phyloP scores from a whole-genome alignment of 2,797 vertebrate species.

The Perodicticus potto region DNA sequence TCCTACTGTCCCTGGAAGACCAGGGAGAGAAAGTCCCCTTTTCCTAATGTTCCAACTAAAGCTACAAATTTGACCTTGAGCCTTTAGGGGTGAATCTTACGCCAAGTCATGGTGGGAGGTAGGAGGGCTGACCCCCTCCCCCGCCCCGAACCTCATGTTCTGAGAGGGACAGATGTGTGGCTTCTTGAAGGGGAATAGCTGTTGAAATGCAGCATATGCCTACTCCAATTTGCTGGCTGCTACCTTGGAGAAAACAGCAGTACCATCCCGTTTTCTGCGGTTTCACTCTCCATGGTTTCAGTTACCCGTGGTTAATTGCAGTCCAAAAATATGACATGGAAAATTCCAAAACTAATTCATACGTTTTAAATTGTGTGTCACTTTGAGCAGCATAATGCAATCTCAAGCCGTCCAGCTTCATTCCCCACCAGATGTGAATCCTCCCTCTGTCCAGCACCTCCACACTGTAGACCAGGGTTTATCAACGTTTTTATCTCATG shows the following conservation, averaged over 20 bases:
- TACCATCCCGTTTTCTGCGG: no score
- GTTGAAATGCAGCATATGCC: rapidly evolving
- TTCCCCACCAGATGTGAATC: background rate
- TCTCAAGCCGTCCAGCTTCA: background rate
- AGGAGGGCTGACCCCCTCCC: background rate
- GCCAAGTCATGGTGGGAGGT: no score
- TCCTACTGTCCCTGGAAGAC: background rate
- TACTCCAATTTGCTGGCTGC: background rate
- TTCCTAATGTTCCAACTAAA: background rate
- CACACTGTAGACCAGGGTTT: background rate
- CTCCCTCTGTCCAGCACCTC: background rate
- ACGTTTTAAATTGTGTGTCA: background rate
- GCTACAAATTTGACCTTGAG: background rate
- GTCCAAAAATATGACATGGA: background rate
- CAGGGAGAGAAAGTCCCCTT: background rate
- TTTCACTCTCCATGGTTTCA: background rate
- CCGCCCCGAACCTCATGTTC: no score
- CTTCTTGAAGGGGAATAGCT: background rate
- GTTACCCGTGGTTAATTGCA: background rate
- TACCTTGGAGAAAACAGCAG: background rate
- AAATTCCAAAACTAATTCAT: background rate
- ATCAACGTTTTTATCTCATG: no score
- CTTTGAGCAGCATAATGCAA: background rate
- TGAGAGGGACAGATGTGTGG: background rate
- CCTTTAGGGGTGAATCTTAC: background rate